phyloP scores from a whole-genome alignment of 2,797 vertebrate genomes.

The Arnoldichthys spilopterus region DNA sequence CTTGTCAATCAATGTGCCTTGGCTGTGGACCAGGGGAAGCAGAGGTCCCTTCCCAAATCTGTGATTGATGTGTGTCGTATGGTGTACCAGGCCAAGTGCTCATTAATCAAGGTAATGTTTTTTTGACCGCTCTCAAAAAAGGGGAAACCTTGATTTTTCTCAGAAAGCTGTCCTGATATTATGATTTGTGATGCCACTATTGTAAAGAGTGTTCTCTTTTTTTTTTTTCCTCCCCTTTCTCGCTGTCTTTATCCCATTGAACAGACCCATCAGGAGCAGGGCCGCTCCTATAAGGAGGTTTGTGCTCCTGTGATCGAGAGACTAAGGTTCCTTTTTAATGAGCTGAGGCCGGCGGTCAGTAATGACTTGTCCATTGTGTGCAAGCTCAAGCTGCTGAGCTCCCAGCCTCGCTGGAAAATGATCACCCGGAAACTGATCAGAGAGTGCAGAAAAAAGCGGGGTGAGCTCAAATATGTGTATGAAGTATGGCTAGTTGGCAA shows the following conservation, averaged over 20 bases:
- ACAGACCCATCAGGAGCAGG: slow-evolving; percentile 98
- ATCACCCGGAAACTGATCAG: slow-evolving; percentile 94
- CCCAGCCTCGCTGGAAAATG: slow-evolving; percentile 93
- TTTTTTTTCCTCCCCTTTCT: not conserved
- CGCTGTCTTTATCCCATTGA: slow-evolving; percentile 15
- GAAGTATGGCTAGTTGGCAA: not conserved
- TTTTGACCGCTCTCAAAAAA: not conserved
- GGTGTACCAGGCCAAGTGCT: slow-evolving; percentile 98
- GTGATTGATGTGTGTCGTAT: slow-evolving; percentile 97
- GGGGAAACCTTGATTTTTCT: not conserved
- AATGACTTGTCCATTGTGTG: slow-evolving; percentile 95
- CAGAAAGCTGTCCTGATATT: not conserved
- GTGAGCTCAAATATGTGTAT: slow-evolving; percentile 64
- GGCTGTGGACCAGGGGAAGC: slow-evolving; percentile 93
- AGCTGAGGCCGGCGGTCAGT: slow-evolving; percentile 93
- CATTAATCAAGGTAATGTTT: slow-evolving; percentile 90
- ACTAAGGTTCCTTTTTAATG: slow-evolving; percentile 95
- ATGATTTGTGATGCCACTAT: not conserved
- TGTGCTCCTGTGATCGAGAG: slow-evolving; percentile 97
- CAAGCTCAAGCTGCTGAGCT: slow-evolving; percentile 93
- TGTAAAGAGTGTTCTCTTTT: not conserved
- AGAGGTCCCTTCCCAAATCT: slow-evolving; percentile 91
- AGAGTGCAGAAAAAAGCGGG: slow-evolving; percentile 92
- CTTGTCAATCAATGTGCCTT: slow-evolving; percentile 91
- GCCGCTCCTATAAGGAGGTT: slow-evolving; percentile 98